A percentile compares a stretch with the other conserved stretches of the same genome.
Conservation (phyloP, 2,888 invertebrate genomes). For the Nymphalis urticae region DNA sequence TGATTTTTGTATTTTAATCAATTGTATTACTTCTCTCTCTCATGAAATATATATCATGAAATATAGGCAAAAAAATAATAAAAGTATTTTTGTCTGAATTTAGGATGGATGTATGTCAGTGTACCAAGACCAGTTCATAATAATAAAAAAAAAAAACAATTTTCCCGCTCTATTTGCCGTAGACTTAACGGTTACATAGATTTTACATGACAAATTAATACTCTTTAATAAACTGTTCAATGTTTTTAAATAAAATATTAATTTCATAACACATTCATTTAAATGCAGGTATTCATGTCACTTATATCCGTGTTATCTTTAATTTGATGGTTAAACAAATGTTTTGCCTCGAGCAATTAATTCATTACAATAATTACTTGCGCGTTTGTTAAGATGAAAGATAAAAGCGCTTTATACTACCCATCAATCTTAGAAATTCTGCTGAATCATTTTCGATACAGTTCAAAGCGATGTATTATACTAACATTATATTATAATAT, state of each 20-base stretch:
- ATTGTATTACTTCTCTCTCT: too few species aligned
- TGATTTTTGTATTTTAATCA: too few species aligned
- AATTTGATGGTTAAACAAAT: conserved; percentile 28
- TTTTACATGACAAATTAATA: too few species aligned
- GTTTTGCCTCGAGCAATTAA: conserved; percentile 21
- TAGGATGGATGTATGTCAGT: too few species aligned
- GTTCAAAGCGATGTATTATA: background rate
- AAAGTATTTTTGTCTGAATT: too few species aligned
- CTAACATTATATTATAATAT: background rate
- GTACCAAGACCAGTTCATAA: too few species aligned
- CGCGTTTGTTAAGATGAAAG: conserved; percentile 29
- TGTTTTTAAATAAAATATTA: background rate
- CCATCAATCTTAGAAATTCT: background rate
- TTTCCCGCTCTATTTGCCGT: too few species aligned
- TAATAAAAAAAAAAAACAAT: too few species aligned
- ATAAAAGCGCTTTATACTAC: conserved; percentile 19
- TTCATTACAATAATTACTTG: conserved; percentile 30
- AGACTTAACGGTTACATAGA: too few species aligned
- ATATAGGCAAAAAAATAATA: too few species aligned
- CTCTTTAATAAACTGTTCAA: background rate
- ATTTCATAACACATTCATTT: too few species aligned
- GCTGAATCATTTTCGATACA: conserved; percentile 2
- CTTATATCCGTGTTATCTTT: background rate
- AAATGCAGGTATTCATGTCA: background rate
- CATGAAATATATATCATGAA: too few species aligned